Conservation (phyloP, 2,113 vertebrate genomes). For the Coptodon bakossiorum region DNA sequence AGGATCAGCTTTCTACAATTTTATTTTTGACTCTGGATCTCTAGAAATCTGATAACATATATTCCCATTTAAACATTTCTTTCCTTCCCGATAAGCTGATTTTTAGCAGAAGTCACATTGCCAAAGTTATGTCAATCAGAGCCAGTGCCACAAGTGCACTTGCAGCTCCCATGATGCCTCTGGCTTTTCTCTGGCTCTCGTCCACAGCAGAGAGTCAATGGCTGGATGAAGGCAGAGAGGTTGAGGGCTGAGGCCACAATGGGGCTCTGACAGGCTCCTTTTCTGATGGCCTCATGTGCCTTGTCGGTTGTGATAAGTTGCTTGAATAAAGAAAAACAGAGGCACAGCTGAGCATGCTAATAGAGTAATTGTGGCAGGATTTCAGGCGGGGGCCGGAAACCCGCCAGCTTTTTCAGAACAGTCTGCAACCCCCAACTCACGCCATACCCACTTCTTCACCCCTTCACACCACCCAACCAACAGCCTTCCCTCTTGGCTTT, state of each 20-base stretch:
- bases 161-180: slow-evolving; percentile 49
- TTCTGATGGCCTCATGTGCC: slow-evolving; percentile 60
- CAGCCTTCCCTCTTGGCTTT: not conserved
- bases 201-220: slow-evolving; percentile 42
- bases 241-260: slow-evolving; percentile 46
- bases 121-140: slow-evolving; percentile 41
- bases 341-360: slow-evolving; percentile 69
- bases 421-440: not conserved
- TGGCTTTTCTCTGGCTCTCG: slow-evolving; percentile 35
- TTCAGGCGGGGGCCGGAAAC: slow-evolving; percentile 42
- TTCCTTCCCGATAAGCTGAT: not conserved
- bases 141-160: slow-evolving; percentile 27
- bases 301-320: slow-evolving; percentile 63
- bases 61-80: not conserved
- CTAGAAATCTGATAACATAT: not conserved
- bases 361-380: slow-evolving; percentile 64
- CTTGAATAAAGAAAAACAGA: slow-evolving; percentile 62
- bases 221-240: slow-evolving; percentile 24
- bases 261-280: slow-evolving; percentile 59
- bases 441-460: slow-evolving; percentile 8
- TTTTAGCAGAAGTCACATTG: not conserved
- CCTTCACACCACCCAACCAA: not conserved
- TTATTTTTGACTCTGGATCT: not conserved
- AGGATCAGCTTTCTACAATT: not conserved
- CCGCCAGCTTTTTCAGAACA: slow-evolving; percentile 18